Evolutionary conservation across 2,113 vertebrate species (phyloP).

Genomic region (Microtus oregoni): DNA sequence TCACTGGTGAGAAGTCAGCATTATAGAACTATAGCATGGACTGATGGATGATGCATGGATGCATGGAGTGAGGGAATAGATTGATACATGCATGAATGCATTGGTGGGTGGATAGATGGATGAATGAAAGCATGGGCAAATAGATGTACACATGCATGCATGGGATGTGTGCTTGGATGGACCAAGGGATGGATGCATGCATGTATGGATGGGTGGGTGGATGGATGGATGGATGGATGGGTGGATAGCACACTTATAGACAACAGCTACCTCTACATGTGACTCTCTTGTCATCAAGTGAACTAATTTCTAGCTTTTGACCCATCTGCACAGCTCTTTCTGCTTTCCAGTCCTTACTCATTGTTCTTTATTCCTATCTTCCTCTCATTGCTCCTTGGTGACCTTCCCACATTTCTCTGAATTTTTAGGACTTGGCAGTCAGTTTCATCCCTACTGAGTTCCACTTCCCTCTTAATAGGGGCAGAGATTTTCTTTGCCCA

Average conservation of each 20-base stretch:
- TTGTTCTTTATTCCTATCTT: neutral
- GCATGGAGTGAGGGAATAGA: no score
- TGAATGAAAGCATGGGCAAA: neutral
- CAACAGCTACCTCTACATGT: no score
- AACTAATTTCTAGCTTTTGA: neutral
- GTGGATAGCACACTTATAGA: neutral
- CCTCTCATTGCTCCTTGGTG: neutral
- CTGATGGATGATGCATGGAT: neutral
- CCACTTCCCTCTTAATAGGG: neutral
- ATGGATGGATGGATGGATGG: rapidly evolving
- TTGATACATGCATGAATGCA: neutral
- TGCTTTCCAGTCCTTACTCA: neutral
- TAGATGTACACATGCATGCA: neutral
- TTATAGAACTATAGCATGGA: neutral
- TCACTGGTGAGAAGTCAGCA: neutral
- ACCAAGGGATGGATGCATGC: rapidly evolving
- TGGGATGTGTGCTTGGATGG: neutral
- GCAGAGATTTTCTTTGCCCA: neutral
- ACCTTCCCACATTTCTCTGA: neutral
- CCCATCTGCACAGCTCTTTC: neutral
- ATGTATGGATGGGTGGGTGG: rapidly evolving
- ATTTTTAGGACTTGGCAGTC: neutral
- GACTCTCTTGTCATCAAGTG: neutral
- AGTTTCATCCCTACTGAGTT: neutral
- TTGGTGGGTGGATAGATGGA: neutral